A percentile compares a stretch with the other conserved stretches of the same genome.
Conservation (phyloP, 2,113 vertebrate genomes). For the Muscicapa adusta region DNA sequence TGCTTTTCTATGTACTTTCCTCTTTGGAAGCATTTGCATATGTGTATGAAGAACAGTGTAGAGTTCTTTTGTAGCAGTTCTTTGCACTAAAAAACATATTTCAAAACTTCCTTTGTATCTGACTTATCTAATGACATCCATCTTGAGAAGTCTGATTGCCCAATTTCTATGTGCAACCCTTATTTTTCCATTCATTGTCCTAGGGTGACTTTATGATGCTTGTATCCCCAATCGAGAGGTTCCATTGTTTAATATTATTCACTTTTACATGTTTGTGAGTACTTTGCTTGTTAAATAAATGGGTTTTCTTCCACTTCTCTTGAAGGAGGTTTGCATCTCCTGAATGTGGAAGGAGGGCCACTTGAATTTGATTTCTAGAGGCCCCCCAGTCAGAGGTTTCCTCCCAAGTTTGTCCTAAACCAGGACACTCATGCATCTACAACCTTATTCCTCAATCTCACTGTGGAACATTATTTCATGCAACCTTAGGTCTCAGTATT, state of each 20-base stretch:
- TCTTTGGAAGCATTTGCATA: neutral
- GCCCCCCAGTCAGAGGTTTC: neutral
- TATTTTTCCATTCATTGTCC: neutral
- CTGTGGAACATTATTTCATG: neutral
- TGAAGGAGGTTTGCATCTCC: neutral
- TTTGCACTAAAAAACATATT: neutral
- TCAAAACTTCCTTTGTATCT: neutral
- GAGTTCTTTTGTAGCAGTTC: neutral
- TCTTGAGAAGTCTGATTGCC: neutral
- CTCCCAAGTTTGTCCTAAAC: neutral
- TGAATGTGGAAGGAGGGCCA: rapidly evolving
- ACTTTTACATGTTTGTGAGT: neutral
- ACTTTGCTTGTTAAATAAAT: neutral
- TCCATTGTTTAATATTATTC: neutral
- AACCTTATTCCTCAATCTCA: neutral
- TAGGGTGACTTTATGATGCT: neutral
- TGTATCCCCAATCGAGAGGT: rapidly evolving
- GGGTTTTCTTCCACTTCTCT: neutral
- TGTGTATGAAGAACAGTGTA: neutral
- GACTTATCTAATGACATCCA: neutral
- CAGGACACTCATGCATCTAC: neutral
- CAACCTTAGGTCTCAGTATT: neutral
- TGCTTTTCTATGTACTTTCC: neutral
- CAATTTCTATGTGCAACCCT: neutral
- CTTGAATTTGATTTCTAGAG: neutral